Conservation (phyloP, 1,140 invertebrate species). For the Drosophila arawakana region DNA sequence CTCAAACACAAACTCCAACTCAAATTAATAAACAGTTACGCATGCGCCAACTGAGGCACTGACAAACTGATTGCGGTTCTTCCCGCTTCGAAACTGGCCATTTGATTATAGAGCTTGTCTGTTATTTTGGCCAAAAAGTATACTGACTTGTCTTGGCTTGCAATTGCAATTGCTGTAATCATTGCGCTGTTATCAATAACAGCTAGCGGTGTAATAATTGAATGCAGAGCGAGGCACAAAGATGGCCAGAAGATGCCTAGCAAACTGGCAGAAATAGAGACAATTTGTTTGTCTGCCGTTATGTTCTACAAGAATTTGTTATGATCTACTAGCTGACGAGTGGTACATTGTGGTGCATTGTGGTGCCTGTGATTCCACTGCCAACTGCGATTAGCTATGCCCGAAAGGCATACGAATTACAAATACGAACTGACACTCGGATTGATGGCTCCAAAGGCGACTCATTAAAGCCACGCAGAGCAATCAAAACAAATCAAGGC, state of each 20-base stretch:
- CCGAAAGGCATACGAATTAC: slow-evolving; percentile 21
- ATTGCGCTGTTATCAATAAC: slow-evolving; percentile 60
- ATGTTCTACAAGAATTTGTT: slow-evolving; percentile 65
- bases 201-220: slow-evolving; percentile 56
- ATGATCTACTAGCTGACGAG: slow-evolving; percentile 70
- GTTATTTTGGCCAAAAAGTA: slow-evolving; percentile 44
- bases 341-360: slow-evolving; percentile 38
- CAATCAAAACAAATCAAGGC: slow-evolving; percentile 80
- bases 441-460: slow-evolving; percentile 68
- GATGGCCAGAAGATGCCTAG: background rate
- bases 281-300: slow-evolving; percentile 43
- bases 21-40: slow-evolving; percentile 81
- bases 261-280: slow-evolving; percentile 8
- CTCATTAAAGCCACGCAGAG: slow-evolving; percentile 79
- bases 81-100: slow-evolving; percentile 3
- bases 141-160: background rate
- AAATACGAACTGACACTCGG: slow-evolving; percentile 31
- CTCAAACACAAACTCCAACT: slow-evolving; percentile 37
- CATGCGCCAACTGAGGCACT: slow-evolving; percentile 48
- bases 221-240: slow-evolving; percentile 20
- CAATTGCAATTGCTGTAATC: slow-evolving; percentile 54
- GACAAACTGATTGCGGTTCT: slow-evolving; percentile 10
- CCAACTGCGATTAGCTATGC: slow-evolving; percentile 60
- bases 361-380: slow-evolving; percentile 15
- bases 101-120: slow-evolving; percentile 49